Evolutionary conservation across 2,888 invertebrate species (phyloP).

Genomic region (Salticus scenicus): DNA sequence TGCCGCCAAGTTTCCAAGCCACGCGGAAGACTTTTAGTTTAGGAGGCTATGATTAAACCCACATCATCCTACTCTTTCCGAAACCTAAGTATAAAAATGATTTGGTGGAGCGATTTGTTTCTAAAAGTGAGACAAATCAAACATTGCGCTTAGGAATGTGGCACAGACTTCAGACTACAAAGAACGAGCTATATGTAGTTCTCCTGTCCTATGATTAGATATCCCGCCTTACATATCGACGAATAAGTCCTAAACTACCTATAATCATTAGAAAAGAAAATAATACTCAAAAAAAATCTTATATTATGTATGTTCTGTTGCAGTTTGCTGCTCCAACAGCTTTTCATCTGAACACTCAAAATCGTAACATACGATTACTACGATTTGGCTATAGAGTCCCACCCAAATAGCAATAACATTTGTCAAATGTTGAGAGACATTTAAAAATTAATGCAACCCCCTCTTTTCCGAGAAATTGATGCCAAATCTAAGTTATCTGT

Average conservation of each 20-base stretch:
- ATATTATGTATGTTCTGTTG: constrained; percentile 10
- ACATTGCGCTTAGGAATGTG: no score
- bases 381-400: constrained; percentile 33
- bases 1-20: no score
- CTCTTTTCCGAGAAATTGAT: not conserved
- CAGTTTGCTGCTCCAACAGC: not conserved
- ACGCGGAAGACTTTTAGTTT: no score
- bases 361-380: constrained; percentile 8
- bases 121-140: no score
- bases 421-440: constrained; percentile 45
- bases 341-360: constrained; percentile 42
- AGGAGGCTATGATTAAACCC: no score
- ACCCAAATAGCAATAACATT: constrained; percentile 50
- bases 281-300: constrained; percentile 11
- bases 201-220: not conserved
- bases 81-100: no score
- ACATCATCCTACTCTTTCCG: no score
- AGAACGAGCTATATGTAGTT: no score
- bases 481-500: constrained; percentile 39
- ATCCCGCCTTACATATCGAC: constrained; percentile 8
- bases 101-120: no score
- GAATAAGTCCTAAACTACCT: not conserved
- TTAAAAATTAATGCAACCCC: constrained; percentile 35
- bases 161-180: no score
- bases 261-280: constrained; percentile 4